These are phyloP conservation scores for Myripristis murdjan DNA, from an alignment of 2,797 vertebrate species.

Conservation along the genomic window DNA sequence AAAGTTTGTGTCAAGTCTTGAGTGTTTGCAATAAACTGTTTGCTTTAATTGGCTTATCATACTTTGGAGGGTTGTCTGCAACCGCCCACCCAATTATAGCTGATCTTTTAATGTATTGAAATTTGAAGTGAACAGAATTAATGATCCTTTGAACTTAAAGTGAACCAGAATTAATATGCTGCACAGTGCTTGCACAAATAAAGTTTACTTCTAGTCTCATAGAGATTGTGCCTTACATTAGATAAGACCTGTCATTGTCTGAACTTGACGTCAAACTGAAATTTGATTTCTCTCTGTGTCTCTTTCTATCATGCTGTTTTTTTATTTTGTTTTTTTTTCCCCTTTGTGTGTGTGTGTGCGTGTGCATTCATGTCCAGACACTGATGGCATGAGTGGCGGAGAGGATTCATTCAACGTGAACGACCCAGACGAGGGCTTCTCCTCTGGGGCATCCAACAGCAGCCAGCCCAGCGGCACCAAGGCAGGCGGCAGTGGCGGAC, in stretches of 20 bases:
- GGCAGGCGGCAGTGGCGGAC: conserved; percentile 71
- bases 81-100: neutral
- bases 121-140: neutral
- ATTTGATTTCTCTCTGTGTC: neutral
- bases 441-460: conserved; percentile 96
- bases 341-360: conserved; percentile 49
- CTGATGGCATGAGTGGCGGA: conserved; percentile 91
- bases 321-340: neutral
- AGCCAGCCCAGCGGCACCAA: conserved; percentile 93
- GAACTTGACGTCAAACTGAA: neutral
- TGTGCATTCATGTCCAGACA: conserved; percentile 88
- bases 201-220: neutral
- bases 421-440: conserved; percentile 98
- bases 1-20: neutral
- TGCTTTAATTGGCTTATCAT: neutral
- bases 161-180: neutral
- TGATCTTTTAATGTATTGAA: neutral
- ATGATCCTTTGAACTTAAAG: conserved; percentile 1
- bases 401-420: conserved; percentile 94
- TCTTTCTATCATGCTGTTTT: conserved; percentile 39
- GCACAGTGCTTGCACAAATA: neutral
- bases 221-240: neutral
- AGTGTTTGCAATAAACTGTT: neutral
- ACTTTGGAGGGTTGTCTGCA: neutral
- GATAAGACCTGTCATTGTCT: neutral